phyloP scores from a whole-genome alignment of 2,888 invertebrate genomes.

The Yponomeuta malinellus region DNA sequence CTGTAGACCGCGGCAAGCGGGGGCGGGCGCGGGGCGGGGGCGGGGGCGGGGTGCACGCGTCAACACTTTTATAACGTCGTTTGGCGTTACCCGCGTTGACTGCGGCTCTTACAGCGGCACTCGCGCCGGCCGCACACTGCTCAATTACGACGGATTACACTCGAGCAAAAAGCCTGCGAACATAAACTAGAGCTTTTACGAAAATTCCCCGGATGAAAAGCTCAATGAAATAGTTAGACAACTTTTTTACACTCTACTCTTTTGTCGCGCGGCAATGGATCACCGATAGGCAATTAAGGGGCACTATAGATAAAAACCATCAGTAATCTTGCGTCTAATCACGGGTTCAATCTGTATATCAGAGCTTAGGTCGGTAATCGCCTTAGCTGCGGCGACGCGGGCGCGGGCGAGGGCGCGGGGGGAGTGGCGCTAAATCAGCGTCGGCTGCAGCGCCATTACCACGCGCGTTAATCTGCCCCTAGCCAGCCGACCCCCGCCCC shows the following conservation, averaged over 20 bases:
- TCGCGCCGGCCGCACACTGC: background rate
- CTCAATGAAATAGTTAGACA: too few species aligned
- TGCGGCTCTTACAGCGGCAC: background rate
- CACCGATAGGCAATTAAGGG: background rate
- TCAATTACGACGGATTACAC: background rate
- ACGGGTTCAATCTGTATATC: background rate
- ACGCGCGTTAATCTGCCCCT: slow-evolving; percentile 4
- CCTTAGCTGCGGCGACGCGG: background rate
- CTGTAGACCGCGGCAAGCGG: background rate
- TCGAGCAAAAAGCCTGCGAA: background rate
- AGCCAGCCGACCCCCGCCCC: background rate
- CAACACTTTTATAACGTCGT: background rate
- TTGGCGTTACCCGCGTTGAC: background rate
- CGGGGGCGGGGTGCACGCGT: background rate
- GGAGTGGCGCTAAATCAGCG: background rate
- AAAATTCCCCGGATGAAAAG: background rate
- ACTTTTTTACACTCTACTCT: too few species aligned
- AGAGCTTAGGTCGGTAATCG: slow-evolving; percentile 1
- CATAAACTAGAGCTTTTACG: background rate
- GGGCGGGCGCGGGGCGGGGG: background rate
- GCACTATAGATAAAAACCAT: background rate
- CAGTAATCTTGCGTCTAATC: background rate
- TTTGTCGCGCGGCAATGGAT: background rate
- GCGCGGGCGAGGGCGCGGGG: background rate
- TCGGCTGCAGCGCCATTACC: slow-evolving; percentile 6